Conservation (phyloP, 53 echinoderm and acorn worm species). For the Temnopleurus reevesii region DNA sequence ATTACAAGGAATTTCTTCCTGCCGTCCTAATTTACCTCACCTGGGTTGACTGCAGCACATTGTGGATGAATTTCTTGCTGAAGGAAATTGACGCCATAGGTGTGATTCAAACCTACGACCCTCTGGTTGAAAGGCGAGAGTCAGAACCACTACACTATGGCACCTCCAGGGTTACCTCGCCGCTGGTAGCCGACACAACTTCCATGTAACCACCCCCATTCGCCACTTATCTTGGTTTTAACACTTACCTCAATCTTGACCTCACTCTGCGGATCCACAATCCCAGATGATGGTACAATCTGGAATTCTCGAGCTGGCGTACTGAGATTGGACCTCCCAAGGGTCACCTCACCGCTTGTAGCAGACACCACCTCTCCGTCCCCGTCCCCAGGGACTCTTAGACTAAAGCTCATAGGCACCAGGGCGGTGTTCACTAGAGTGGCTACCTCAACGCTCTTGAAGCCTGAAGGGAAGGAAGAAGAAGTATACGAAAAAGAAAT, state of each 20-base stretch:
- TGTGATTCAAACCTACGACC: too few relatives aligned
- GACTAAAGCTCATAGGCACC: slow-evolving; percentile 89
- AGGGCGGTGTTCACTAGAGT: slow-evolving; percentile 93
- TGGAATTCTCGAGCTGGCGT: slow-evolving; percentile 82
- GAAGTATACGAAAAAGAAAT: too few relatives aligned
- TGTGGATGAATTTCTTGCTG: too few relatives aligned
- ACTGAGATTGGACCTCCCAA: slow-evolving; percentile 76
- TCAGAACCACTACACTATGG: too few relatives aligned
- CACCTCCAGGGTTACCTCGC: slow-evolving; percentile 85
- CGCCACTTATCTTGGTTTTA: too few relatives aligned
- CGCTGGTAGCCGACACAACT: slow-evolving; percentile 84
- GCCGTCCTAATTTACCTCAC: too few relatives aligned
- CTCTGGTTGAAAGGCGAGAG: too few relatives aligned
- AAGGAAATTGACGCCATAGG: too few relatives aligned
- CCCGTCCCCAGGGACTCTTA: slow-evolving; percentile 91
- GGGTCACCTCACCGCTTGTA: slow-evolving; percentile 82
- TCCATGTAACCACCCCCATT: slow-evolving; percentile 81
- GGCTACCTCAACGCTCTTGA: slow-evolving; percentile 87
- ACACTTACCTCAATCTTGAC: slow-evolving; percentile 80
- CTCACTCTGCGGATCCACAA: slow-evolving; percentile 92
- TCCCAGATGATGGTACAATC: slow-evolving; percentile 80
- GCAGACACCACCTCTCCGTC: slow-evolving; percentile 85
- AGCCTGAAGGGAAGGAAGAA: slow-evolving; percentile 67
- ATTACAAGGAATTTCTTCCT: too few relatives aligned
- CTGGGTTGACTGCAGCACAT: too few relatives aligned